Base-by-base conservation (phyloP, 2,888 invertebrate genomes). In the Nephrotoma appendiculata region DNA sequence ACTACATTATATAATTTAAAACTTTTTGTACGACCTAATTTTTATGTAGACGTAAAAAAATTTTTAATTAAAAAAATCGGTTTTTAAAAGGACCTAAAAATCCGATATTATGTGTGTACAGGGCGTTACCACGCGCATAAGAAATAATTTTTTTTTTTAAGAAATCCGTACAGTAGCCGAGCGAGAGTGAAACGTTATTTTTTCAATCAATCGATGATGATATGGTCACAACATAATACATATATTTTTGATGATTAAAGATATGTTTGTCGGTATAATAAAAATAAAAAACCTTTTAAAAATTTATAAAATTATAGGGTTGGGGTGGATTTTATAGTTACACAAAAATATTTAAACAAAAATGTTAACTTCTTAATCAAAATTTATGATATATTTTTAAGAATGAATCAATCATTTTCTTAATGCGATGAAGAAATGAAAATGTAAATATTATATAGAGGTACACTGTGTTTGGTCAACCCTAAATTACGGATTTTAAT, bases 221-320 rank as follows among this genome's bases (percentile, higher is more conserved):
- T 31, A 31, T 84, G 6, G 43, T 84, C 84, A 42, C 41, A 41
- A 83, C 83, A 83, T 83, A 41, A 43, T n/a, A 71, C 5, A 71
- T n/a, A 9, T 41, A 11, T 83, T 83, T 84, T 43, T 5, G 43
- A 7, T 84, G 43, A 42, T 84, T n/a, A 41, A 84, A 84, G 43
- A 84, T 84, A 84, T 42, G 15, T 84, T 84, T 84, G 84, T 84
- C 84, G 84, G 84, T 84, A 42, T 84, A 84, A 43, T 84, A 12
- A 84, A 84, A 7, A 19, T 19, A 19, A 41, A 41, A 84, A 84
- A 42, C 41, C n/a, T 41, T 83, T 41, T 41, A 83, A 84, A 84
- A 84, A 42, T 84, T 84, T n/a, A 84, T 84, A 42, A 31, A 84
- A 84, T 84, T 84, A 84, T 84, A 84, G 84, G 84, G 84, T 84